phyloP scores from a whole-genome alignment of 2,888 invertebrate genomes.

The Molorchus minor region DNA sequence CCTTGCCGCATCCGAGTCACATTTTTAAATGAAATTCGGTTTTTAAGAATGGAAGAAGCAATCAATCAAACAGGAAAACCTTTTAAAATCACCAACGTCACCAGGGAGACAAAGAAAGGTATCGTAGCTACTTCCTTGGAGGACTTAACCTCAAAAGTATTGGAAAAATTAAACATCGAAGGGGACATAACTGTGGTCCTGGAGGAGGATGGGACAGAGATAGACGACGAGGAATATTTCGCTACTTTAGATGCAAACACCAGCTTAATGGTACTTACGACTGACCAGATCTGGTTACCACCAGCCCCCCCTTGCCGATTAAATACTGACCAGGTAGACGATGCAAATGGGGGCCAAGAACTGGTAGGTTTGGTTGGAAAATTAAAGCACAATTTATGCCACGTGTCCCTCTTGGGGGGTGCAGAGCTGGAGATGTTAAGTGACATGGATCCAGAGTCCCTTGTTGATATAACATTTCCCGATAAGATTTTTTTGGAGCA shows the following conservation, averaged over 20 bases:
- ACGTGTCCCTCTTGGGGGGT: conserved; percentile 84
- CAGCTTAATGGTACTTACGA: conserved; percentile 81
- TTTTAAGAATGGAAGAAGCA: conserved; percentile 66
- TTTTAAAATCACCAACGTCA: conserved; percentile 82
- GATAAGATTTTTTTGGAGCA: conserved; percentile 81
- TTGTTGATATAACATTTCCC: conserved; percentile 80
- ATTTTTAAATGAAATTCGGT: conserved; percentile 32
- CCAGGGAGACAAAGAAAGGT: conserved; percentile 83
- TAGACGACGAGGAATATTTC: conserved; percentile 95
- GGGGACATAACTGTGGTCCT: conserved; percentile 81
- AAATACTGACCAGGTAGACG: conserved; percentile 57
- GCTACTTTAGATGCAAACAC: conserved; percentile 89
- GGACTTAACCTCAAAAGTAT: conserved; percentile 79
- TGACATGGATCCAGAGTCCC: conserved; percentile 89
- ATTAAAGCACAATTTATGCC: conserved; percentile 82
- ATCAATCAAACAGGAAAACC: conserved; percentile 67
- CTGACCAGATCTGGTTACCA: conserved; percentile 77
- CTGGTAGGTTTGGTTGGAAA: conserved; percentile 80
- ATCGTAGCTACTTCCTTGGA: conserved; percentile 82
- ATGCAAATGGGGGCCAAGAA: conserved; percentile 65
- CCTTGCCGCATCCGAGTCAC: neutral
- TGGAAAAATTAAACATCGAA: conserved; percentile 74
- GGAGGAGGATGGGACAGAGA: conserved; percentile 93
- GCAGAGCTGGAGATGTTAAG: conserved; percentile 85
- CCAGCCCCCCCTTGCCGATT: conserved; percentile 71